A percentile compares a stretch with the other conserved stretches of the same genome.
Evolutionary conservation across 2,888 invertebrate species (phyloP).

Genomic region (Cistogaster globosa): DNA sequence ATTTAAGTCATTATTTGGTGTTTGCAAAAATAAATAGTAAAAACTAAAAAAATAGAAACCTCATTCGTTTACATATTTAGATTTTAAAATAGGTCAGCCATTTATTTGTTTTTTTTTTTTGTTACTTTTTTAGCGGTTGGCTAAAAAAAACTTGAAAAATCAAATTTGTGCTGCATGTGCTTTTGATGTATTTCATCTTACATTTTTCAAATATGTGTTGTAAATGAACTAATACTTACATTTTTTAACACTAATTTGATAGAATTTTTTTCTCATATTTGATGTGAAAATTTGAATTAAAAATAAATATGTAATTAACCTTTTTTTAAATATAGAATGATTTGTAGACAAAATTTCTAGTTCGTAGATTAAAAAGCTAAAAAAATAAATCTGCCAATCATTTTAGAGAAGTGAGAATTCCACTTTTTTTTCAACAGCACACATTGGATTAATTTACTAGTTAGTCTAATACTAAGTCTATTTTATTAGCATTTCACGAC

Average conservation of each 20-base stretch:
- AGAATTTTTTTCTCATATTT: no score
- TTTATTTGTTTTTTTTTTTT: slow-evolving; percentile 2
- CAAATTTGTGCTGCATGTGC: neutral
- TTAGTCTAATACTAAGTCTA: no score
- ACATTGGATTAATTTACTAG: no score
- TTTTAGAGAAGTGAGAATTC: no score
- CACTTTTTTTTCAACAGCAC: no score
- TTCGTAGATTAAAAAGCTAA: no score
- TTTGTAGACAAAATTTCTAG: no score
- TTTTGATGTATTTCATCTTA: slow-evolving; percentile 37
- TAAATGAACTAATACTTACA: neutral
- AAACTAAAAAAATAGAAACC: neutral
- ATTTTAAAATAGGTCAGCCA: slow-evolving; percentile 32
- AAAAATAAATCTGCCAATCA: no score
- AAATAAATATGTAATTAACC: no score
- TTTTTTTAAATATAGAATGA: no score
- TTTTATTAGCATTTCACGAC: no score
- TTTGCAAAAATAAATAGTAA: slow-evolving; percentile 2
- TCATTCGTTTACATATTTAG: slow-evolving; percentile 13
- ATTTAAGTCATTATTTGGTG: slow-evolving; percentile 61
- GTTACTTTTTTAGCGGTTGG: slow-evolving; percentile 41
- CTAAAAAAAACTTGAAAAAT: slow-evolving; percentile 9
- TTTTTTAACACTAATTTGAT: neutral
- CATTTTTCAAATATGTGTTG: neutral
- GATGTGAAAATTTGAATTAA: no score